A percentile compares a stretch with the other conserved stretches of the same genome.
Evolutionary conservation across 2,888 invertebrate genomes (phyloP).

Genomic region (Cheilosia variabilis): DNA sequence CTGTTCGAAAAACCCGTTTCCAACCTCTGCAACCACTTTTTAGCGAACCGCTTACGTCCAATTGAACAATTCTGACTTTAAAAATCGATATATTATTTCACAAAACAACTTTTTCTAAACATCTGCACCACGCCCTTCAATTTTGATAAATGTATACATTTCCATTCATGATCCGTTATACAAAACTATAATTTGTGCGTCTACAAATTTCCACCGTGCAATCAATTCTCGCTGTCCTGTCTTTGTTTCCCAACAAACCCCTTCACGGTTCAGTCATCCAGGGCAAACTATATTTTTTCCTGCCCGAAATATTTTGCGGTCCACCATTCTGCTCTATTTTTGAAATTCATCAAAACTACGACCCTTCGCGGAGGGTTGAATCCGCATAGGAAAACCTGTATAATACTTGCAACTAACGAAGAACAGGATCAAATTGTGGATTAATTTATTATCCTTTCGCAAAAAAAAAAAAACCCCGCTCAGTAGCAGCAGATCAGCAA

Average conservation of each 20-base stretch:
- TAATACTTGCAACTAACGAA: constrained; percentile 32
- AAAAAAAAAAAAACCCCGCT: constrained; percentile 17
- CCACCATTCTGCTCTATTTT: constrained; percentile 43
- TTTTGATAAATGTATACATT: constrained; percentile 73
- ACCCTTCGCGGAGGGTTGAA: constrained; percentile 13
- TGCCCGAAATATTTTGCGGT: constrained; percentile 36
- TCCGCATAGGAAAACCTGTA: constrained; percentile 50
- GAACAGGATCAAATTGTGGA: constrained; percentile 66
- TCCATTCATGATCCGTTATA: constrained; percentile 31
- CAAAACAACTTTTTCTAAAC: constrained; percentile 53
- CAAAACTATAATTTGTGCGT: constrained; percentile 64
- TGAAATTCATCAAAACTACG: constrained; percentile 29
- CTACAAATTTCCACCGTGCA: constrained; percentile 62
- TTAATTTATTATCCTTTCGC: constrained; percentile 73
- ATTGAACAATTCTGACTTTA: constrained; percentile 64
- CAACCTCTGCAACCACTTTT: constrained; percentile 37
- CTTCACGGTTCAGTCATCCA: constrained; percentile 70
- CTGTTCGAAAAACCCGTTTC: constrained; percentile 52
- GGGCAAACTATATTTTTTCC: constrained; percentile 29
- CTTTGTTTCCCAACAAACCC: constrained; percentile 57
- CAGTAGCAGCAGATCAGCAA: constrained; percentile 39
- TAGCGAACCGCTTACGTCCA: constrained; percentile 49
- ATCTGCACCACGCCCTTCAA: constrained; percentile 72
- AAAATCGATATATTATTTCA: constrained; percentile 46
- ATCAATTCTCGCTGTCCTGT: constrained; percentile 43